phyloP scores from a whole-genome alignment of 1,140 invertebrate species.

The Epicauta chinensis region DNA sequence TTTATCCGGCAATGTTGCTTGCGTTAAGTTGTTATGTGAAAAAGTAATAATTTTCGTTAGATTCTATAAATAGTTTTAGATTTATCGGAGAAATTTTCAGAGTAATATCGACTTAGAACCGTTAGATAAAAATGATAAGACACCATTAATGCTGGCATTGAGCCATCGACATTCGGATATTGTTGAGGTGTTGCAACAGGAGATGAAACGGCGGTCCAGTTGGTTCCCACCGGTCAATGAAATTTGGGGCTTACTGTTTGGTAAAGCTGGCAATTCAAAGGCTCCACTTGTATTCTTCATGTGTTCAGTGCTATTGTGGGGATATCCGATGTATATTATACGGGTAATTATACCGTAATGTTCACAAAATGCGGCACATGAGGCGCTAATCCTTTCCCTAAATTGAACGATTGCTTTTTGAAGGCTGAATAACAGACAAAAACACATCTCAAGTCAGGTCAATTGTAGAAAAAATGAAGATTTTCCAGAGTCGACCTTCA shows the following conservation, averaged over 20 bases:
- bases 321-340: slow-evolving; percentile 88
- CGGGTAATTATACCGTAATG: slow-evolving; percentile 64
- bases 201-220: slow-evolving; percentile 71
- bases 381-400: too few relatives aligned
- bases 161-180: slow-evolving; percentile 81
- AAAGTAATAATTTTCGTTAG: slow-evolving; percentile 52
- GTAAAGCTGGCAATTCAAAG: slow-evolving; percentile 83
- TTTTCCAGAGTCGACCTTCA: too few relatives aligned
- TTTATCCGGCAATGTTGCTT: slow-evolving; percentile 76
- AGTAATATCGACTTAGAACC: slow-evolving; percentile 80
- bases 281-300: slow-evolving; percentile 79
- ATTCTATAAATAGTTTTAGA: slow-evolving; percentile 7
- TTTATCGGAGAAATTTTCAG: too few relatives aligned
- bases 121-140: slow-evolving; percentile 86
- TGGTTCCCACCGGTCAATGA: slow-evolving; percentile 82
- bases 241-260: slow-evolving; percentile 84
- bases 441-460: too few relatives aligned
- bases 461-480: too few relatives aligned
- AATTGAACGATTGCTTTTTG: too few relatives aligned
- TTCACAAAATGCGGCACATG: too few relatives aligned
- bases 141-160: slow-evolving; percentile 78
- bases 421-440: too few relatives aligned
- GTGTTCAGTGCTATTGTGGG: slow-evolving; percentile 79
- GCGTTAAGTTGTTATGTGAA: slow-evolving; percentile 76
- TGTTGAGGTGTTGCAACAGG: slow-evolving; percentile 69